Base-by-base conservation (phyloP, 2,888 invertebrate species). In the Stenichneumon culpator region DNA sequence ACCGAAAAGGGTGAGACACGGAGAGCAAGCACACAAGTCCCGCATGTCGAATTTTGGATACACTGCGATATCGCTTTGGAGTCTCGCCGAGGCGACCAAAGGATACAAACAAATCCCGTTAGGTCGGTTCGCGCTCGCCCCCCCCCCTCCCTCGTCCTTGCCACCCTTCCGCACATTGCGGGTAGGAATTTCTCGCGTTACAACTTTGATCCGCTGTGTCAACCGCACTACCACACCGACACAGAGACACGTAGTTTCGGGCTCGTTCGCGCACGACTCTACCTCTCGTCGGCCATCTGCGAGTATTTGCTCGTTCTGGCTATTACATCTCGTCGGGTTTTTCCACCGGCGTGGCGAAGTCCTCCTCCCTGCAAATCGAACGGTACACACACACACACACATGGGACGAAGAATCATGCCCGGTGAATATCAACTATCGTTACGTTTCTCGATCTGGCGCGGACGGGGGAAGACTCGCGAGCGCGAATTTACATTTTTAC, bases 401-500 rank as follows among this genome's bases (percentile, higher is more conserved):
- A 50, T 60, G n/a, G 22, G 25, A 25, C 65, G 57, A 60, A 78
- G 69, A 63, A 63, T 63, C 52, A 78, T 74, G 80, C 82, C 80
- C 60, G 60, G 47, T 77, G 82, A 80, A 83, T 82, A 80, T 77
- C 80, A 80, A 86, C 50, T 44, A 69, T 79, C 79, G 74, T 6
- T 82, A 70, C 84, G 82, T 84, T 84, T 84, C 47, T 54, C 82
- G 74, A 84, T 74, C 68, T 50, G 79, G 32, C 16, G 16, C 1
- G 32, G 63, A 63, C 52, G 68, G 47, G 19, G 19, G 70, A 47
- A 72, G 79, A 63, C 79, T 54, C 44, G 47, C 7, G 9, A 39
- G 74, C 82, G 19, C 78, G 78, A 89, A 92, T 92, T 92, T 92
- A 92, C 92, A 92, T 92, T 91, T 92, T 91, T 92, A 92, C 91